A percentile compares a stretch with the other conserved stretches of the same genome.
phyloP scores from a whole-genome alignment of 2,888 invertebrate genomes.

The Junonia oenone region DNA sequence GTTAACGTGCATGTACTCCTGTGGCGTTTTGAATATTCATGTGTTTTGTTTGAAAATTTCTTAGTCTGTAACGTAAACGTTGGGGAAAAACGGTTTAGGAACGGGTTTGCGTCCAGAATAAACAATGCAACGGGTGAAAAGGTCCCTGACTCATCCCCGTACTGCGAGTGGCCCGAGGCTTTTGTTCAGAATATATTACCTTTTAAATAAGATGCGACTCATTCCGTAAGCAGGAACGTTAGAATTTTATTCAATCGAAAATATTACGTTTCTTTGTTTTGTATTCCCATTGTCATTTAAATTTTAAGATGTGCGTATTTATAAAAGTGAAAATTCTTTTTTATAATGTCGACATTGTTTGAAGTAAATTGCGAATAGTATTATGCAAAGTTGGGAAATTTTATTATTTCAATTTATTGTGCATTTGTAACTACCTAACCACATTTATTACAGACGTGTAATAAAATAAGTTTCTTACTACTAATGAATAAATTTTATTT shows the following conservation, averaged over 20 bases:
- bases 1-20: constrained; percentile 3
- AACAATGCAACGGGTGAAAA: constrained; percentile 64
- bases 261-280: constrained; percentile 19
- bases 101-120: constrained; percentile 61
- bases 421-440: not conserved
- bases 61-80: constrained; percentile 47
- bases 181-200: constrained; percentile 68
- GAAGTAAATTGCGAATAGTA: not conserved
- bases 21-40: constrained; percentile 49
- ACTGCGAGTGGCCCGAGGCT: constrained; percentile 43
- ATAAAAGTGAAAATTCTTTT: not conserved
- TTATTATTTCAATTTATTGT: not conserved
- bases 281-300: not conserved
- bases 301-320: not conserved
- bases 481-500: not conserved
- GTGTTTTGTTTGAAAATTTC: constrained; percentile 33
- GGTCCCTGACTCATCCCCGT: constrained; percentile 68
- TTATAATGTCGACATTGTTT: not conserved
- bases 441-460: not conserved
- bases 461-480: not conserved
- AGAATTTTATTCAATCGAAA: constrained; percentile 24
- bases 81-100: constrained; percentile 53
- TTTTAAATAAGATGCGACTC: constrained; percentile 37
- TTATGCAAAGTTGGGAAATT: not conserved
- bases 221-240: constrained; percentile 23